Conservation (phyloP, 2,113 vertebrate genomes). For the Aldabrachelys gigantea region DNA sequence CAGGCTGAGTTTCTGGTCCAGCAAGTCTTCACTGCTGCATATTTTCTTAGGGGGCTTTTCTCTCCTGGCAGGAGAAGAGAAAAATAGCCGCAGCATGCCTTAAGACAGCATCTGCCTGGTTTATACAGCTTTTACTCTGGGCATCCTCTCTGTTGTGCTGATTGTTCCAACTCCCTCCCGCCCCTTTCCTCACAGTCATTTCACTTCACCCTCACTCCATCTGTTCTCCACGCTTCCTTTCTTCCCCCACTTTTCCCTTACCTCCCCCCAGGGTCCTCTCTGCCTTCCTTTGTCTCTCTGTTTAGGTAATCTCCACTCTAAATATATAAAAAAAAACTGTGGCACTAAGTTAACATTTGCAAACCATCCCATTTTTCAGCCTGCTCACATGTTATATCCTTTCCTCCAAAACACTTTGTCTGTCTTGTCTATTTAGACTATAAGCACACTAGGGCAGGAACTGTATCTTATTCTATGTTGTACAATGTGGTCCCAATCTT, state of each 20-base stretch:
- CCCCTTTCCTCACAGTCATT: background rate
- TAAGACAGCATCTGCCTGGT: background rate
- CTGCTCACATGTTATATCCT: accelerated
- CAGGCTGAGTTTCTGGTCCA: slow-evolving; percentile 31
- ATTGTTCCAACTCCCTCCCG: accelerated
- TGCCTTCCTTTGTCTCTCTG: background rate
- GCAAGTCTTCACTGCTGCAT: background rate
- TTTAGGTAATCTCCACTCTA: background rate
- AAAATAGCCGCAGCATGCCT: background rate
- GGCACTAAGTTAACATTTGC: background rate
- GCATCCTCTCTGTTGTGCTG: background rate
- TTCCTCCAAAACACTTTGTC: background rate
- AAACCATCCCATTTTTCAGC: background rate
- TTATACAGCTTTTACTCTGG: background rate
- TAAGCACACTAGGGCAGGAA: background rate
- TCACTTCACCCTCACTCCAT: background rate
- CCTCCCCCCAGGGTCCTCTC: background rate
- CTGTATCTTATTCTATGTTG: background rate
- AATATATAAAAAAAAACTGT: background rate
- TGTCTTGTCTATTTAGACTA: background rate
- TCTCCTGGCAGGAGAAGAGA: background rate
- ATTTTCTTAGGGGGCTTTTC: background rate
- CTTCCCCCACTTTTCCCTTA: background rate
- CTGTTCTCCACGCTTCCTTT: background rate
- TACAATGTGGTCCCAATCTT: background rate